Base-by-base conservation (phyloP, 2,113 vertebrate species). In the Syrrhaptes paradoxus region DNA sequence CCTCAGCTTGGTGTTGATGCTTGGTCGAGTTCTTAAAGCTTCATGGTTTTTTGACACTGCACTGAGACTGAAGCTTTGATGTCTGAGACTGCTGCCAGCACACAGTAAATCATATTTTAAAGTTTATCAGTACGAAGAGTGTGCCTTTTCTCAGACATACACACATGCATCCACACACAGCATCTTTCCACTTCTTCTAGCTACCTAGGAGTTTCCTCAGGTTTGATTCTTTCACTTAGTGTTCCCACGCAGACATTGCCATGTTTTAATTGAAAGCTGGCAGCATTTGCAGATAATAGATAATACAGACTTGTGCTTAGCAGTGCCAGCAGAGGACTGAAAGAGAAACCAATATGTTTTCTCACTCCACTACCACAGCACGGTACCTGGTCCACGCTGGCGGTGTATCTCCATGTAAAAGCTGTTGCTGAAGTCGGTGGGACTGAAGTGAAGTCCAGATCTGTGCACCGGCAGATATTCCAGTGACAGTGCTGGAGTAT, bases 21-120 rank as follows among this genome's bases (percentile, higher is more conserved):
- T 96, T 97, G 95, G 96, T 92, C 22, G 48, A 90, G 78, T 83
- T 83, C 95, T 97, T 96, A 96, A 97, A 96, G 94, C 94, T 96
- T 96, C 95, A 95, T 96, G 95, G 78, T 88, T 97, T 96, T 97
- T 96, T 96, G 96, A 96, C 96, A 96, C 68, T 76, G 94, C 70
- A 65, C 94, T 82, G 78, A 96, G 81, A 91, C 93, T 96, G 81
- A 95, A 88, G 95, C 97, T 97, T 97, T 97, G 97, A 97, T 97
- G 97, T 97, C 82, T 93, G 62, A 96, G 86, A 74, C 95, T 94
- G 91, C 95, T 89, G 91, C 90, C 95, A 90, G 85, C 87, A 89
- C 90, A 90, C 84, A 26, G 12, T 93, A 97, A 97, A 97, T 97
- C 90, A 94, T 95, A 93, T 96, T 97, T 97, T 87, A 88, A 96